Percentiles rank a stretch among this genome's conserved stretches.
phyloP scores from a whole-genome alignment of 1,140 invertebrate genomes.

The Choristoneura fumiferana region DNA sequence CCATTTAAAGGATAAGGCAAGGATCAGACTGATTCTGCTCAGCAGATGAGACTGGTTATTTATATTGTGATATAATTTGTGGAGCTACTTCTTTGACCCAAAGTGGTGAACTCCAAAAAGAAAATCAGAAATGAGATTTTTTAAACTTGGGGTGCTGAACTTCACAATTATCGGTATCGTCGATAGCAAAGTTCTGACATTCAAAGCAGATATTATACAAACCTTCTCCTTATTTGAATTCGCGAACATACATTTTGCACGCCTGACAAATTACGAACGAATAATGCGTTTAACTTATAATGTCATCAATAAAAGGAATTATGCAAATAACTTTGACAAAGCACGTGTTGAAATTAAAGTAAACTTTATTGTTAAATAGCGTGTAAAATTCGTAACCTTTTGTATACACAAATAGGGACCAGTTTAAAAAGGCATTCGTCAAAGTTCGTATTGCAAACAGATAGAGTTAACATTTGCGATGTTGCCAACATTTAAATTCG shows the following conservation, averaged over 20 bases:
- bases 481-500: too few species aligned
- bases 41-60: too few species aligned
- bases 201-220: neutral
- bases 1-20: too few species aligned
- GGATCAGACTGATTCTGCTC: too few species aligned
- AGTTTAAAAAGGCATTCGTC: slow-evolving; percentile 37
- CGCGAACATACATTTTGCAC: slow-evolving; percentile 22
- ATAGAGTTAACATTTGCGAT: too few species aligned
- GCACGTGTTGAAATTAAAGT: slow-evolving; percentile 58
- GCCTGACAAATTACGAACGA: slow-evolving; percentile 26
- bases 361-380: slow-evolving; percentile 66
- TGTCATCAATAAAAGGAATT: slow-evolving; percentile 44
- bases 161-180: too few species aligned
- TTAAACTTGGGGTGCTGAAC: too few species aligned
- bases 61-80: too few species aligned
- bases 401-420: slow-evolving; percentile 48
- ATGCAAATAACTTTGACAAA: slow-evolving; percentile 55
- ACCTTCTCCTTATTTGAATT: slow-evolving; percentile 8
- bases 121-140: too few species aligned
- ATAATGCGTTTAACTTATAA: slow-evolving; percentile 22
- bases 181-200: too few species aligned
- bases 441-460: neutral
- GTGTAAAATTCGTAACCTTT: slow-evolving; percentile 62
- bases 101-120: too few species aligned
- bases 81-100: too few species aligned